Base-by-base conservation (phyloP, 2,888 invertebrate genomes). In the Cartodere bifasciata region DNA sequence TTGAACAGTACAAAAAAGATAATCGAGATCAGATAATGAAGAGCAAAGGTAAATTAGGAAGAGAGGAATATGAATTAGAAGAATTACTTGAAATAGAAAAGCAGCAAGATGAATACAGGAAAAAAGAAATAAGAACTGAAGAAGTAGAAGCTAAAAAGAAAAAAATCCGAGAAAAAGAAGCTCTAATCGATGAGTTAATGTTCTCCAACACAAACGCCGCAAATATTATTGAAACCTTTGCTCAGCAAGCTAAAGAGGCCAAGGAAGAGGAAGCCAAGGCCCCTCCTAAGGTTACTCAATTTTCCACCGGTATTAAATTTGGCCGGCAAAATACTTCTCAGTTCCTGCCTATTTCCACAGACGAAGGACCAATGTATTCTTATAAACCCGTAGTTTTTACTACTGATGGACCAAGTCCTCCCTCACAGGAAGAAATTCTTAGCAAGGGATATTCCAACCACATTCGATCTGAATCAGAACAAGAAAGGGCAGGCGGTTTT, bases 141-240 rank as follows among this genome's bases (percentile, higher is more conserved):
- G 65, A 76, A 52, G 50, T 64, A 52, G 62, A 84, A 55, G 72
- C 75, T 1, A 86, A 86, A 48, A 79, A 75, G 50, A 81, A 80
- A 42, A 88, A 88, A 57, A 75, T 83, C 12, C 70, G 82, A 20
- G 82, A 86, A 42, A 90, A 88, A 46, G 88, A 94, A 55, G 88
- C 87, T 0, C 62, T 97, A 4, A 91, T 97, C 35, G 92, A 95
- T 59, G 92, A 95, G 55, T 65, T 97, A 20, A 92, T 91, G 81
- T 86, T 85, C 55, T 88, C 91, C 1, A 84, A 86, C 43, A 80
- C 78, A 6, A 81, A 92, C 55, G 94, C 94, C 0, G 79, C 81
- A 44, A 81, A 80, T 43, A 92, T 94, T 46, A 63, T 94, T 1
- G 80, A 75, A 39, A 79, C 78, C 7, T 90, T 88, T 58, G 77